Base-by-base conservation (phyloP, 2,797 vertebrate species). In the Poeciliopsis gracilis region DNA sequence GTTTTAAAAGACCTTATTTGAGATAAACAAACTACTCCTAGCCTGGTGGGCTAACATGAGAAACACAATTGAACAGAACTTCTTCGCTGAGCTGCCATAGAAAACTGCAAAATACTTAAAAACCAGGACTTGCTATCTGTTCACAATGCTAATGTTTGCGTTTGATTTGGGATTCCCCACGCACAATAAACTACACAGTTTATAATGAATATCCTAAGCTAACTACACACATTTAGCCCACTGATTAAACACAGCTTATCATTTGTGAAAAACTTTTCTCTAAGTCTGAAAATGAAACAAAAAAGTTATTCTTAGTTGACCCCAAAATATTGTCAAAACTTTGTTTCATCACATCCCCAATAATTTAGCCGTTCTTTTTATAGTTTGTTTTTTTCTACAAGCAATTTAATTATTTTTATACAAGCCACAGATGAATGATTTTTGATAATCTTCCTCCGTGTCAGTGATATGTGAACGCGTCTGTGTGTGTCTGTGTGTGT, bases 401-500 rank as follows among this genome's bases (percentile, higher is more conserved):
- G 47, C 28, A 9, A 47, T 1, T 13, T 23, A 7, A 20, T 46
- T 41, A 33, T 28, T 61, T 6, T 46, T 55, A 75, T n/a, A 25
- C 10, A 61, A 46, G 20, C 30, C 3, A 11, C 13, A 75, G 4
- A 57, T 33, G 36, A 15, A 4, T 38, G 63, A 41, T 16, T 70
- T 45, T n/a, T 70, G 25, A 9, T 28, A 13, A 12, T 43, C 2
- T 23, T 46, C 20, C 38, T 77, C 5, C 0, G 2, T 23, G 51
- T 75, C 7, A 13, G 10, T 16, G 5, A 36, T 49, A 18, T 51
- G 13, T 71, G 16, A 43, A 5, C 79, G 38, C 83, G 77, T 86
- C 61, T 86, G 53, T 82, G 46, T 83, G 77, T 86, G 45, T 45
- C 11, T 45, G 43, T 53, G 43, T 61, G 18, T 82, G 46, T 84